Evolutionary conservation across 2,113 vertebrate genomes (phyloP), one percentile per base, ranked within the genome.

Genomic region (Serinus canaria): DNA sequence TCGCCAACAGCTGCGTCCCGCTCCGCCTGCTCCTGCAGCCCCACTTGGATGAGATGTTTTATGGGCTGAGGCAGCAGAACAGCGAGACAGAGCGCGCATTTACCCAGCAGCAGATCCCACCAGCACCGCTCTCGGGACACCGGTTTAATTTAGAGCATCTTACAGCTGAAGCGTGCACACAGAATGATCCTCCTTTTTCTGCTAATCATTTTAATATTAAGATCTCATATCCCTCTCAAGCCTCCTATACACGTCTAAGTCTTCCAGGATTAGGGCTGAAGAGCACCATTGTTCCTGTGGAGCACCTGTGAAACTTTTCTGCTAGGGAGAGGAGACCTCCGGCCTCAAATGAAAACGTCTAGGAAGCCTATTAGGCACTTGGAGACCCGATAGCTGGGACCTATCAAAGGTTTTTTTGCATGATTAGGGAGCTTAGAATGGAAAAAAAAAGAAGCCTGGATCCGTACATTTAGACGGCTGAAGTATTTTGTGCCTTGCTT

Each of bases 201-300:
- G 39, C 91, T 91, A 88, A 88, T 94, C 83, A 79, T 94, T 93
- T 95, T 92, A 84, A 95, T 96, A 95, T 96, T 94, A 91, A 95
- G 95, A 95, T 88, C 94, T 94, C 93, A 83, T 92, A 92, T 85
- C 84, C 95, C 90, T 44, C 89, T 83, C 89, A 55, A 93, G 94
- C 64, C 73, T 83, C 69, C 87, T 62, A 74, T 89, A 67, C 64
- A 31, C 2, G 10, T 41, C 89, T 90, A 91, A 95, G 94, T 94
- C 92, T 69, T 85, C 79, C 87, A 9, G 72, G 90, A 94, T 67
- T 88, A 89, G 35, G 56, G 47, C 76, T 88, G 85, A 89, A 86
- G 95, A 96, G 90, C 73, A 27, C 77, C 59, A 90, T 62, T 96
- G 94, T 95, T 81, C 91, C 94, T 31, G 82, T 86, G 89, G 90